Conservation (phyloP, 2,113 vertebrate species). For the Hippocampus mohnikei region DNA sequence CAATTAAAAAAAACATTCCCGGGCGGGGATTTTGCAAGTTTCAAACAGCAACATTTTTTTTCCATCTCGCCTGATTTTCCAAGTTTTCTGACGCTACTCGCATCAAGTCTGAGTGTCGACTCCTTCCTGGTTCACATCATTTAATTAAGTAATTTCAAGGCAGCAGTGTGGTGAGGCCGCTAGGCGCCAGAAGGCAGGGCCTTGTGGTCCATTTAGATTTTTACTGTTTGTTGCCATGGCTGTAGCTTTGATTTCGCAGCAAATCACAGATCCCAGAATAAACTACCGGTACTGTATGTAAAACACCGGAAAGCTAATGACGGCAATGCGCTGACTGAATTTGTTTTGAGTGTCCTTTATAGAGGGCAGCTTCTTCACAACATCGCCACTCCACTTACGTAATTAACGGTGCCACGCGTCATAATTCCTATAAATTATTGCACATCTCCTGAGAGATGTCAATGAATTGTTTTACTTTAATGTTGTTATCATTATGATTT, state of each 20-base stretch:
- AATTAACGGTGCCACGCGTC: too few relatives aligned
- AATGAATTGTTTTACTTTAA: background rate
- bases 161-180: background rate
- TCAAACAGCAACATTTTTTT: background rate
- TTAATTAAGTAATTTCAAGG: constrained; percentile 1
- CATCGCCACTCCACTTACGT: background rate
- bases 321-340: background rate
- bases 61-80: background rate
- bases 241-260: background rate
- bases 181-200: background rate
- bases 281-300: background rate
- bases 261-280: background rate
- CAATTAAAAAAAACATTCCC: constrained; percentile 11
- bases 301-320: background rate
- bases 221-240: background rate
- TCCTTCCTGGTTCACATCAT: constrained; percentile 8
- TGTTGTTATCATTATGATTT: background rate
- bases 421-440: too few relatives aligned
- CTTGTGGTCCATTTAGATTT: background rate
- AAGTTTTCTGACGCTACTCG: background rate
- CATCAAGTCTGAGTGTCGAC: background rate
- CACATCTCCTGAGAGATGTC: too few relatives aligned
- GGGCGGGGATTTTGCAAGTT: background rate
- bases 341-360: background rate
- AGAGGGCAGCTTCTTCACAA: background rate